Percentiles rank a stretch among this genome's conserved stretches.
Conservation (phyloP, 2,888 invertebrate genomes). For the Periphyllus acericola region DNA sequence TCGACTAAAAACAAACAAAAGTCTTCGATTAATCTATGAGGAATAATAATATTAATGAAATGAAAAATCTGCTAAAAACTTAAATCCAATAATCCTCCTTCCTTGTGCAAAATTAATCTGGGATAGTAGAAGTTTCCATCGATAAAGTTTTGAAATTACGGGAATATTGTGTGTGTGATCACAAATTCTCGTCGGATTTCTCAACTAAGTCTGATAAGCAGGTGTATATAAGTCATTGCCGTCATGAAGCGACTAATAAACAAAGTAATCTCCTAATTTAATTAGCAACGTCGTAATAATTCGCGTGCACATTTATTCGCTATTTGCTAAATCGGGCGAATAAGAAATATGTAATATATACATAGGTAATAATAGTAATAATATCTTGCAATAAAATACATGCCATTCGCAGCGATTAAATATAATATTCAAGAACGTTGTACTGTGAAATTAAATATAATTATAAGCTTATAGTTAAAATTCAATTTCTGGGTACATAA, state of each 20-base stretch:
- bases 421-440: neutral
- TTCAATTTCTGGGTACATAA: neutral
- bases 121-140: constrained; percentile 9
- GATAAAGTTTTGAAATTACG: constrained; percentile 9
- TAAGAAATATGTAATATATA: too few species aligned
- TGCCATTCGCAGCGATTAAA: neutral
- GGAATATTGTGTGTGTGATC: neutral
- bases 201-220: constrained; percentile 28
- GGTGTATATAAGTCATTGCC: constrained; percentile 2
- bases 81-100: constrained; percentile 34
- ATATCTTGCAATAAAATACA: neutral
- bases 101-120: neutral
- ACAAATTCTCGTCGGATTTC: constrained; percentile 1
- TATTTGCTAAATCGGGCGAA: neutral
- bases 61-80: constrained; percentile 24
- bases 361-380: too few species aligned
- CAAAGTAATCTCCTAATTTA: neutral
- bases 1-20: neutral
- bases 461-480: neutral
- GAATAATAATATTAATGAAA: neutral
- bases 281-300: neutral
- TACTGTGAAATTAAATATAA: neutral
- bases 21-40: neutral
- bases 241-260: neutral
- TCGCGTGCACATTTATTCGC: neutral